Conservation (phyloP, 1,140 invertebrate genomes). For the Drosophila nasuta region DNA sequence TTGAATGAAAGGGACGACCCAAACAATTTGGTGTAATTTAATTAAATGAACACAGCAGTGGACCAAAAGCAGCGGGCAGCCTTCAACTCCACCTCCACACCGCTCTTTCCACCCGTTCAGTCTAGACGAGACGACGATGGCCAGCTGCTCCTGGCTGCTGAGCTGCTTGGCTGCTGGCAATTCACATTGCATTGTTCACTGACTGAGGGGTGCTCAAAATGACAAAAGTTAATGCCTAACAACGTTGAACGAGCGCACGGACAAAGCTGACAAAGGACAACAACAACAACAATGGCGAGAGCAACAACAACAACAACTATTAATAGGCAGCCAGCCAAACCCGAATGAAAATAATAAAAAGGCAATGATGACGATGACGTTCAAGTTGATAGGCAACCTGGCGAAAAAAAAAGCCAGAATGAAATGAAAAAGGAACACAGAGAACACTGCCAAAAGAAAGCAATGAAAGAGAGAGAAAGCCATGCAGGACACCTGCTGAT, state of each 20-base stretch:
- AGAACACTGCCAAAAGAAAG: conserved; percentile 16
- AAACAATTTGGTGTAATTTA: conserved; percentile 82
- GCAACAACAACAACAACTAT: conserved; percentile 55
- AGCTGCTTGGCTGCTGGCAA: conserved; percentile 48
- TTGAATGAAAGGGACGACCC: conserved; percentile 60
- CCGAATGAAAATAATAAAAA: conserved; percentile 79
- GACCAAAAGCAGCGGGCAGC: conserved; percentile 68
- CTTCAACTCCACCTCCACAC: neutral
- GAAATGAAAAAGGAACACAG: too few relatives aligned
- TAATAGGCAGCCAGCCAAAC: conserved; percentile 71
- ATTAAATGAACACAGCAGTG: conserved; percentile 81
- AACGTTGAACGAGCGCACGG: conserved; percentile 57
- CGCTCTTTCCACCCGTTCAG: neutral
- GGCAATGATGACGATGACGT: conserved; percentile 54
- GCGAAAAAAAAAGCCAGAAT: conserved; percentile 9
- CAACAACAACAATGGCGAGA: conserved; percentile 30
- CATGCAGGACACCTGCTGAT: conserved; percentile 81
- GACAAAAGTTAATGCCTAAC: conserved; percentile 81
- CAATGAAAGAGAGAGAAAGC: conserved; percentile 19
- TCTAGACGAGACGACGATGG: conserved; percentile 24
- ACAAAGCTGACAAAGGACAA: conserved; percentile 58
- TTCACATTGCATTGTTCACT: conserved; percentile 80
- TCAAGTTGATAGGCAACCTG: conserved; percentile 62
- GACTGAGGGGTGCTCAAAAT: conserved; percentile 62
- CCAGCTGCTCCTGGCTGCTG: conserved; percentile 17